Conservation (phyloP, 1,140 invertebrate genomes). For the Subanguina moxae region DNA sequence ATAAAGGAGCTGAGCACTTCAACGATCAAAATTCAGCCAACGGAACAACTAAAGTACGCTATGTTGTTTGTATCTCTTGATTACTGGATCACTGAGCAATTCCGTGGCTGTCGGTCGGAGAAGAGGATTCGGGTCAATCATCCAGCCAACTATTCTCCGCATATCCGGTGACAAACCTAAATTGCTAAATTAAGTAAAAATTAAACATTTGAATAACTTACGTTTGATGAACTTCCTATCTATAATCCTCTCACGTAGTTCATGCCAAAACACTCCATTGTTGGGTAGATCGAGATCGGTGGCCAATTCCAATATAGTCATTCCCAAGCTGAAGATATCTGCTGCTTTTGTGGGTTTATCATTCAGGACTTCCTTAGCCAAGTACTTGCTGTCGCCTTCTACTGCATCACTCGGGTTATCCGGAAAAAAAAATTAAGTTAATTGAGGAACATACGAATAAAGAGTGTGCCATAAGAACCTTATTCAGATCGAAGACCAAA, state of each 20-base stretch:
- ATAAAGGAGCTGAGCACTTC: background rate
- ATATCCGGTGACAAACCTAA: conserved; percentile 26
- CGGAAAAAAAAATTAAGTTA: conserved; percentile 45
- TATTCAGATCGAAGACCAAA: conserved; percentile 67
- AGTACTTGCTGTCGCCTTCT: no score
- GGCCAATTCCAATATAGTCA: no score
- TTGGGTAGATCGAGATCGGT: no score
- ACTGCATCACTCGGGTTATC: no score
- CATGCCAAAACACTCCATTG: conserved; percentile 73
- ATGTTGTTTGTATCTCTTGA: conserved; percentile 8
- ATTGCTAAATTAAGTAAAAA: background rate
- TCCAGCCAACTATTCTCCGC: conserved; percentile 17
- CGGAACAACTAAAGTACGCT: conserved; percentile 9
- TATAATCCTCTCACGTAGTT: conserved; percentile 62
- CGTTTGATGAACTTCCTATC: conserved; percentile 29
- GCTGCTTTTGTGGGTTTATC: no score
- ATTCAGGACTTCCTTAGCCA: no score
- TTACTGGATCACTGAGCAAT: conserved; percentile 17
- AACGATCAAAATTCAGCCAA: no score
- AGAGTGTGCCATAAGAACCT: conserved; percentile 18
- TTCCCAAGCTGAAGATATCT: no score
- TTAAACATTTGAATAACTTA: conserved; percentile 6
- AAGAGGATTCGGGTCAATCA: conserved; percentile 29
- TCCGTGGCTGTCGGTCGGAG: conserved; percentile 26
- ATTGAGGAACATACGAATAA: conserved; percentile 1